Conservation (phyloP, 1,140 invertebrate genomes). For the Halesus radiatus region DNA sequence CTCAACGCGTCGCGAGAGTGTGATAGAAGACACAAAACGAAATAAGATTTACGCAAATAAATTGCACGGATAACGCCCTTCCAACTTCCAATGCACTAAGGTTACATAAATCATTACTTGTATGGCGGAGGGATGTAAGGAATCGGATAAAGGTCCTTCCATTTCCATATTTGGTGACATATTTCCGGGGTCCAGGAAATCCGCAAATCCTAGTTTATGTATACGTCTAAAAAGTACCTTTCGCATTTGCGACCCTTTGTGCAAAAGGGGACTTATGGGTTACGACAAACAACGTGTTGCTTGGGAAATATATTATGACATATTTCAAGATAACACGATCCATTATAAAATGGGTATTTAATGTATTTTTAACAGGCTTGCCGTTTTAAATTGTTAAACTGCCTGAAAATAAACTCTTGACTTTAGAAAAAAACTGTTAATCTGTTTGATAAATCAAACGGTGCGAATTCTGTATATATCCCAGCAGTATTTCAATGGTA, state of each 20-base stretch:
- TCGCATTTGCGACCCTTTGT: conserved; percentile 7
- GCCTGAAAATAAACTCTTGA: too few relatives aligned
- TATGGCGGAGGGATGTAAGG: background rate
- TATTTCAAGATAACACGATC: too few relatives aligned
- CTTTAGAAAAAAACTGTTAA: too few relatives aligned
- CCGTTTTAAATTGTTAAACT: too few relatives aligned
- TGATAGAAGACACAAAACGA: too few relatives aligned
- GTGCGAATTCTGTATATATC: too few relatives aligned
- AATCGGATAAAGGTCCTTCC: conserved; percentile 20
- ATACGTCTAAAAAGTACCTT: background rate
- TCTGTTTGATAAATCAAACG: too few relatives aligned
- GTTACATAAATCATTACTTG: conserved; percentile 11
- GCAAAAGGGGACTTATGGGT: conserved; percentile 1
- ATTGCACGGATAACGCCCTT: conserved; percentile 7
- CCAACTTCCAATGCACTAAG: background rate
- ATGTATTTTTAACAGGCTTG: too few relatives aligned
- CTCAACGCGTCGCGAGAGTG: too few relatives aligned
- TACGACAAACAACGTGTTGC: conserved; percentile 18
- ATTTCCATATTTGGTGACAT: conserved; percentile 27
- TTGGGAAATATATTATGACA: background rate
- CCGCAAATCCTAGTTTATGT: conserved; percentile 20
- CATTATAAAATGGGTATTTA: too few relatives aligned
- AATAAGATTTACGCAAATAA: conserved; percentile 12
- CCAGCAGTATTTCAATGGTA: too few relatives aligned
- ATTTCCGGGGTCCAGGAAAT: conserved; percentile 8